Conservation (phyloP, 2,797 vertebrate species). For the Moxostoma hubbsi region DNA sequence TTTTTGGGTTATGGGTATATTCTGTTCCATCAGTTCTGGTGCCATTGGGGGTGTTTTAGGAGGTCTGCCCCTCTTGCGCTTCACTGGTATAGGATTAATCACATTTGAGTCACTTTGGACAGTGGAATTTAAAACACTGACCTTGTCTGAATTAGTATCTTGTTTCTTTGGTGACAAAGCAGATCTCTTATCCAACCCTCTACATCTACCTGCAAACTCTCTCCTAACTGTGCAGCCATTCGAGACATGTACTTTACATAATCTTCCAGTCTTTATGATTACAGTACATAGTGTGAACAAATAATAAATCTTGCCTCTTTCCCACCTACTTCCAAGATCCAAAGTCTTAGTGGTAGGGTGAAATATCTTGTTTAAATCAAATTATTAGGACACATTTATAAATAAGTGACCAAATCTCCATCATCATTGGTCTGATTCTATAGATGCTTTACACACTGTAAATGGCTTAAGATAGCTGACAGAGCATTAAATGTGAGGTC, state of each 20-base stretch:
- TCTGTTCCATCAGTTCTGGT: conserved; percentile 55
- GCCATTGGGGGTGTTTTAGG: conserved; percentile 76
- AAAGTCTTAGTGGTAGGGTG: conserved; percentile 63
- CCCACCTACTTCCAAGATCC: conserved; percentile 54
- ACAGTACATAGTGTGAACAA: conserved; percentile 82
- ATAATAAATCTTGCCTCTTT: conserved; percentile 68
- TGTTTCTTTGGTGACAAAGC: conserved; percentile 66
- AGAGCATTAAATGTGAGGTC: conserved; percentile 60
- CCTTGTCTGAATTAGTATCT: conserved; percentile 64
- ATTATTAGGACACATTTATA: conserved; percentile 56
- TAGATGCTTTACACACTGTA: conserved; percentile 68
- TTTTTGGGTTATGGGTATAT: conserved; percentile 45
- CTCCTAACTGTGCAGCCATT: conserved; percentile 81
- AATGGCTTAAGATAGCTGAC: conserved; percentile 67
- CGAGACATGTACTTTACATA: conserved; percentile 72
- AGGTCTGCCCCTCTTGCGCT: conserved; percentile 88
- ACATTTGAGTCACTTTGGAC: conserved; percentile 57
- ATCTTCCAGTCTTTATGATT: conserved; percentile 79
- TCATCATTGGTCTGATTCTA: conserved; percentile 63
- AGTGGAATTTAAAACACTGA: conserved; percentile 44
- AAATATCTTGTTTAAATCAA: conserved; percentile 59
- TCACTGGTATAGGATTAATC: conserved; percentile 70
- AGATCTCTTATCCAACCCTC: conserved; percentile 66
- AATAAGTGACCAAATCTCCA: conserved; percentile 49
- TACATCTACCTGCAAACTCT: conserved; percentile 73